Base-by-base conservation (phyloP, 2,888 invertebrate genomes). In the Bimastos eiseni region DNA sequence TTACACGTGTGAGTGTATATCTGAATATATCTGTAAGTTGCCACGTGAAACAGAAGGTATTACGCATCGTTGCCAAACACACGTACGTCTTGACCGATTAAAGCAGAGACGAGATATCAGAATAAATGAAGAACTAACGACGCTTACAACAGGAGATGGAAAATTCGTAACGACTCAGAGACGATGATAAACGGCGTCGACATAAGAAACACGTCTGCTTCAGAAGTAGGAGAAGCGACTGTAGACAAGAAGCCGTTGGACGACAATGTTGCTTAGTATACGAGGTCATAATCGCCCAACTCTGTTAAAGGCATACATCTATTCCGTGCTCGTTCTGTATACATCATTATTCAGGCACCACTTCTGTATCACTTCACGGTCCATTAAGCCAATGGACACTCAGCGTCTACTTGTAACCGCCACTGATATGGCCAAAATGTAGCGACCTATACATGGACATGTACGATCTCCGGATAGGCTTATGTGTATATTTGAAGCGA, bases 301-400 rank as follows among this genome's bases (percentile, higher is more conserved):
- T n/a, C 30, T 11, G 2, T n/a, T 24, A 3, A 11, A 70, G 3
- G 24, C 49, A 70, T n/a, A 70, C 70, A 17, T 70, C n/a, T 70
- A 70, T 30, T 19, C 30, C 11, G 70, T 70, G 0, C 11, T n/a
- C 70, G 70, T n/a, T 70, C 70, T 70, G 19, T n/a, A 70, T 70
- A 49, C 19, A 70, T 70, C 70, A 70, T 70, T n/a, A 70, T 11
- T 70, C 70, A 17, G 30, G 11, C 30, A 8, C 30, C 70, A 70
- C 70, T 70, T 70, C 70, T 70, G 70, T 70, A 70, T 70, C 70
- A 70, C 70, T 70, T 70, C 70, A n/a, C 70, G 70, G 70, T 70
- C 70, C 70, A 70, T 70, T 70, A 70, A 11, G 30, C 70, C 2
- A n/a, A 70, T 70, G n/a, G 70, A 70, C 70, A 70, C 70, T n/a